Base-by-base conservation (phyloP, 2,113 vertebrate genomes). In the Phalacrocorax brasilianus region DNA sequence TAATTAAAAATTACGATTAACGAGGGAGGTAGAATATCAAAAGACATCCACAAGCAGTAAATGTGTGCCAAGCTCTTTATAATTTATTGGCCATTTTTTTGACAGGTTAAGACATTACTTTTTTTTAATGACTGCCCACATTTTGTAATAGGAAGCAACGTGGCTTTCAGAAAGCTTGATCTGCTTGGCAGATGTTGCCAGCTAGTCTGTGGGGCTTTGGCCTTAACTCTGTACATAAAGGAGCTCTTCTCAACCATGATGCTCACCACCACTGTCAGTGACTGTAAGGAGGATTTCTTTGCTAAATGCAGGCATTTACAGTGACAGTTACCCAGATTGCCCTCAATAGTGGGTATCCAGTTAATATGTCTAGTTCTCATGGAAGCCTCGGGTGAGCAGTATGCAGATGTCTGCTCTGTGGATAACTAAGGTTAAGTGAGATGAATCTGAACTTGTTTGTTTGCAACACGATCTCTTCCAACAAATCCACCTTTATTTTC, bases 401-500 rank as follows among this genome's bases (percentile, higher is more conserved):
- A 27, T 95, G 89, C 81, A 94, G 62, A 75, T 63, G 52, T 79
- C 80, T 89, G 61, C 56, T 85, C 42, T 82, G 61, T 61, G 65
- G 53, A 66, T 84, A 85, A 61, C 56, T 59, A 63, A 77, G 50
- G 49, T 78, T 89, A 91, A 92, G 49, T 78, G 50, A 88, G 66
- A 91, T 88, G 63, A 76, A 81, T 85, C 35, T 90, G 42, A 73
- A 49, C 30, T 66, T 73, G 66, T 19, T 86, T 9, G 3, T 81
- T 93, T 79, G 56, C 12, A 11, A 44, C 68, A 53, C 74, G 87
- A 52, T 70, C 62, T 91, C 74, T 79, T 88, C 62, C 58, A 95
- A 52, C 49, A 91, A 94, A 94, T 79, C 13, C 40, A 88, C 77
- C 70, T 96, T 93, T 91, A 79, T 88, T 95, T 96, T 91, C 84